Base-by-base conservation (phyloP, 2,797 vertebrate species). In the Nyctibius grandis region DNA sequence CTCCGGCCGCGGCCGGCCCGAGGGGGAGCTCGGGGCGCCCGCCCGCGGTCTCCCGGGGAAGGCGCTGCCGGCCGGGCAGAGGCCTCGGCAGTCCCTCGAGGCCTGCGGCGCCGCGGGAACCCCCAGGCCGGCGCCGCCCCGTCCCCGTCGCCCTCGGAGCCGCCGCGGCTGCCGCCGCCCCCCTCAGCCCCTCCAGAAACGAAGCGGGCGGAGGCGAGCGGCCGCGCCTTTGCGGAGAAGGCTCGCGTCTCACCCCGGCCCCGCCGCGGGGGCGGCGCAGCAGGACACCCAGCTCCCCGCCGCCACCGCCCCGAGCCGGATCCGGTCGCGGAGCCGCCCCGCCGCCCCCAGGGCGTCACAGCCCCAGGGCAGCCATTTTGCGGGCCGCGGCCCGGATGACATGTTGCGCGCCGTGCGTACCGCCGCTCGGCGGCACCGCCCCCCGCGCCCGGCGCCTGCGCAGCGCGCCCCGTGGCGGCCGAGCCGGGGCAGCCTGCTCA, bases 281-380 rank as follows among this genome's bases (percentile, higher is more conserved):
- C 47, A 34, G 34, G 9, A 60, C 21, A 15, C 16, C 16, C 20
- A 2, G 11, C 6, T 38, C 5, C 23, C 47, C 12, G 33, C 38
- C n/a, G 3, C 70, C n/a, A 3, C 70, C 11, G 7, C n/a, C n/a
- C 42, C 51, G 8, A 14, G 40, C 50, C 17, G 11, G 28, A 23
- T 38, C 21, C 9, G 8, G 28, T 9, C 7, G 6, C 17, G 1
- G 3, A 29, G 2, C 4, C 1, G 7, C 31, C 5, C 25, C 3
- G 0, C 9, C 0, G 0, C 3, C 51, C 29, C n/a, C 25, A 5
- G 6, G 0, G 1, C 34, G 4, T 0, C 8, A 0, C 21, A 0
- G 4, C 31, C 17, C 33, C 14, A 1, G 34, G 0, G 6, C 77
- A 5, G 82, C 95, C 95, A 96, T 96, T 96, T 96, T 94, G 67